Evolutionary conservation across 2,888 invertebrate genomes (phyloP).

Genomic region (Nymphalis urticae): DNA sequence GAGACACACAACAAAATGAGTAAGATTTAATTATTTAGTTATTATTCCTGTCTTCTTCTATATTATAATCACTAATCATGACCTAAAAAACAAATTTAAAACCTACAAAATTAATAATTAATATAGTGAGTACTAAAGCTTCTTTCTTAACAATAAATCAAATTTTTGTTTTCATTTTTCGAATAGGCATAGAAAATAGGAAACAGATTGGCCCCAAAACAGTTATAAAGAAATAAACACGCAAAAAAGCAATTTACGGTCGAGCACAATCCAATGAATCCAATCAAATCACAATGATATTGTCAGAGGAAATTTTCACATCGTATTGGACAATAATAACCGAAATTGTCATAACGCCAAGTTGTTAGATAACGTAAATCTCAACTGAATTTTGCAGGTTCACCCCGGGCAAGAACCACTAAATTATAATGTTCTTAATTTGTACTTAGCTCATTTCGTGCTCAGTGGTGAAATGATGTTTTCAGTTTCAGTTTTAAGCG

Average conservation of each 20-base stretch:
- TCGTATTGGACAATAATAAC: constrained; percentile 20
- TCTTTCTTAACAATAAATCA: background rate
- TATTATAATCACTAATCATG: background rate
- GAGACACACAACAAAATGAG: too few relatives aligned
- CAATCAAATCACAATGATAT: constrained; percentile 31
- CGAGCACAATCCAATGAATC: constrained; percentile 29
- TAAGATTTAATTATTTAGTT: too few relatives aligned
- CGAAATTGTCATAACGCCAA: too few relatives aligned
- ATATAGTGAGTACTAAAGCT: background rate
- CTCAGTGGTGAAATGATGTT: too few relatives aligned
- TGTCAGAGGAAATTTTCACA: constrained; percentile 27
- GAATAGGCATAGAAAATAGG: constrained; percentile 12
- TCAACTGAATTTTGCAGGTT: too few relatives aligned
- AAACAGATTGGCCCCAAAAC: constrained; percentile 18
- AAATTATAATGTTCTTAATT: too few relatives aligned
- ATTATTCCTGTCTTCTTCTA: too few relatives aligned
- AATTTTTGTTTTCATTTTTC: background rate
- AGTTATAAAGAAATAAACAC: constrained; percentile 29
- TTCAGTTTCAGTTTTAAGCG: too few relatives aligned
- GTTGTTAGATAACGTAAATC: too few relatives aligned
- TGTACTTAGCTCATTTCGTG: too few relatives aligned
- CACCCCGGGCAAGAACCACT: too few relatives aligned
- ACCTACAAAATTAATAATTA: background rate
- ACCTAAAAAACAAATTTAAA: background rate
- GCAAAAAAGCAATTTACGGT: constrained; percentile 29